Evolutionary conservation across 2,797 vertebrate genomes (phyloP).

Genomic region (Siniperca obscura): DNA sequence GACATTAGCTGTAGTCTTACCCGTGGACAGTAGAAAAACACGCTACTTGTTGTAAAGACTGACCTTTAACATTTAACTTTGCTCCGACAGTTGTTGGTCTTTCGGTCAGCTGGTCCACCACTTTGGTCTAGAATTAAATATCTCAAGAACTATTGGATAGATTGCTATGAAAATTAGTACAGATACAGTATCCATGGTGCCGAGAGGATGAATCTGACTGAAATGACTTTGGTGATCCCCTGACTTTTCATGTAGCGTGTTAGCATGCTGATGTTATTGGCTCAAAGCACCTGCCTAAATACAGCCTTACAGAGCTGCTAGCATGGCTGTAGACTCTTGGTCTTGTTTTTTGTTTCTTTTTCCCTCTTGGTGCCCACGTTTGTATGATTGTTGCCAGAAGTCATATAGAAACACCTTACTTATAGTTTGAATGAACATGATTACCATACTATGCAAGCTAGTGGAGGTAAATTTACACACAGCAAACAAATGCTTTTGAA

Average conservation of each 20-base stretch:
- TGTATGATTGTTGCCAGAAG: neutral
- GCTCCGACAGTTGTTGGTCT: neutral
- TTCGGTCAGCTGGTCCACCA: neutral
- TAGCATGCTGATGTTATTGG: no score
- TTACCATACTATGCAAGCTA: neutral
- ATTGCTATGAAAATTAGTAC: neutral
- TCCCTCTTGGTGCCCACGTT: neutral
- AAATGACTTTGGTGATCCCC: neutral
- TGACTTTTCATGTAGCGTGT: neutral
- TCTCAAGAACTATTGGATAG: neutral
- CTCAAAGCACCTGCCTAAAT: neutral
- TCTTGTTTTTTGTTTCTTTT: no score
- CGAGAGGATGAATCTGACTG: neutral
- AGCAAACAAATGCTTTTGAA: neutral
- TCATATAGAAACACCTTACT: neutral
- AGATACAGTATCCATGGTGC: neutral
- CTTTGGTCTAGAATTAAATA: neutral
- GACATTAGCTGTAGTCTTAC: neutral
- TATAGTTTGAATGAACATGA: neutral
- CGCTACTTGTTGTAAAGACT: neutral
- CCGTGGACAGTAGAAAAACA: neutral
- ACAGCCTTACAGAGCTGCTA: neutral
- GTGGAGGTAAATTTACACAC: neutral
- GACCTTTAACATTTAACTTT: conserved; percentile 5
- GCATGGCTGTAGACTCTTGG: neutral